A percentile compares a stretch with the other conserved stretches of the same genome.
These are phyloP conservation scores for Ciconia maguari DNA, from an alignment of 2,113 vertebrate genomes.

Conservation along the genomic window DNA sequence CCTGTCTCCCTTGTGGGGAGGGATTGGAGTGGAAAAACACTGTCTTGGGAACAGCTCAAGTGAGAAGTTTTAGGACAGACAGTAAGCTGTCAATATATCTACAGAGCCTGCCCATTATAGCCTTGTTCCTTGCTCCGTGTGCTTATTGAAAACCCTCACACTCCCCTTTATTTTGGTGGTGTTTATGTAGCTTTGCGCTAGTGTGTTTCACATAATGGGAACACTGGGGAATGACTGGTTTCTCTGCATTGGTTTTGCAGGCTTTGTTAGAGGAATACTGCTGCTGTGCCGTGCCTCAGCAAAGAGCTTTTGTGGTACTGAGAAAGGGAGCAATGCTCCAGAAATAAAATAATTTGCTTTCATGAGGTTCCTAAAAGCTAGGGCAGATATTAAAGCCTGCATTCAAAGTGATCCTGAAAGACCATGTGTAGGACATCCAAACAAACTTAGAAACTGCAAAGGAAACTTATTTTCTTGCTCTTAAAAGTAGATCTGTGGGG, in stretches of 20 bases:
- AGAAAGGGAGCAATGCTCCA: neutral
- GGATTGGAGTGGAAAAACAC: neutral
- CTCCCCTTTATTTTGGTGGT: neutral
- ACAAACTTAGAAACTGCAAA: neutral
- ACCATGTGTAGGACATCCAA: fast-evolving
- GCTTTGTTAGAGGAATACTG: neutral
- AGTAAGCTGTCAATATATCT: neutral
- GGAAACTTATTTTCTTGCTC: neutral
- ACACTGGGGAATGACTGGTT: neutral
- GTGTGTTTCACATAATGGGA: neutral
- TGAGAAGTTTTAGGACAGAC: neutral
- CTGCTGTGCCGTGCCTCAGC: neutral
- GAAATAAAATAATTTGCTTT: neutral
- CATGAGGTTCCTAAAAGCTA: neutral
- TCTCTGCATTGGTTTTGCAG: neutral
- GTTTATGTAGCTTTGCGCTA: neutral
- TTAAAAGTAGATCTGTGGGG: neutral
- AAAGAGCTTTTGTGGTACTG: neutral
- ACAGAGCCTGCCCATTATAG: neutral
- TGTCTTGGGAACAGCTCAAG: neutral
- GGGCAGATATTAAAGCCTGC: neutral
- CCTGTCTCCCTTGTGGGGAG: neutral
- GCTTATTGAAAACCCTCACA: neutral
- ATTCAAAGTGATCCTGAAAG: neutral
- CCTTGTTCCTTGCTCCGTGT: fast-evolving